Base-by-base conservation (phyloP, 2,888 invertebrate genomes). In the Odontomyia ornata region DNA sequence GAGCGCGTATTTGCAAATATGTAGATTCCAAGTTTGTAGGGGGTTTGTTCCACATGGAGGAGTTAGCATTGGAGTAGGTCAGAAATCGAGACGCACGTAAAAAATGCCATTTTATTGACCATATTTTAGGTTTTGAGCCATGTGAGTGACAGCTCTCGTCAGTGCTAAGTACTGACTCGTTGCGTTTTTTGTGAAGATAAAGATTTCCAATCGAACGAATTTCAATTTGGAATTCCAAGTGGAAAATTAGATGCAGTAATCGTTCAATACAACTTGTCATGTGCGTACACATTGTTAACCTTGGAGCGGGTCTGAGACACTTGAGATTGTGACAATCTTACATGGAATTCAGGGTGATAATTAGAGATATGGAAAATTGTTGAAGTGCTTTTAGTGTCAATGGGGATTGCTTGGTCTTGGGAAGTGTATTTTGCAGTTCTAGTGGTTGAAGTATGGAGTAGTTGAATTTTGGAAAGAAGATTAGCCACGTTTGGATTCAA, bases 1-100 rank as follows among this genome's bases (percentile, higher is more conserved):
- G 36, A 52, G 52, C 52, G 52, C 52, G 18, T 52, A 9, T 52
- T 3, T n/a, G 5, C 18, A 15, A 52, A 18, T 52, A 52, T 52
- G 52, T 52, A 52, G 52, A 52, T 52, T 52, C 52, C 52, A 18
- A 52, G 52, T 52, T 36, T 36, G 36, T 36, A 36, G 5, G 36
- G n/a, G 36, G 3, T 36, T 36, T 23, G 13, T 23, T 60, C 21
- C 21, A 23, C 23, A 25, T 60, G 60, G 60, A 60, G 60, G 60
- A 60, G 60, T 23, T 23, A 60, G 21, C 60, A 60, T 60, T 60
- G 60, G 60, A 60, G 60, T 60, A 60, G 60, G 60, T 60, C 60
- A 60, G 60, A n/a, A 60, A 60, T 15, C n/a, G 9, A 36, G n/a
- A 9, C 52, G 18, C 18, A 52, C n/a, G 52, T 52, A 52, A 52